Percentiles rank a stretch among this genome's conserved stretches.
These are phyloP conservation scores for Pomacea canaliculata DNA, from an alignment of 2,888 invertebrate genomes.

Conservation along the genomic window DNA sequence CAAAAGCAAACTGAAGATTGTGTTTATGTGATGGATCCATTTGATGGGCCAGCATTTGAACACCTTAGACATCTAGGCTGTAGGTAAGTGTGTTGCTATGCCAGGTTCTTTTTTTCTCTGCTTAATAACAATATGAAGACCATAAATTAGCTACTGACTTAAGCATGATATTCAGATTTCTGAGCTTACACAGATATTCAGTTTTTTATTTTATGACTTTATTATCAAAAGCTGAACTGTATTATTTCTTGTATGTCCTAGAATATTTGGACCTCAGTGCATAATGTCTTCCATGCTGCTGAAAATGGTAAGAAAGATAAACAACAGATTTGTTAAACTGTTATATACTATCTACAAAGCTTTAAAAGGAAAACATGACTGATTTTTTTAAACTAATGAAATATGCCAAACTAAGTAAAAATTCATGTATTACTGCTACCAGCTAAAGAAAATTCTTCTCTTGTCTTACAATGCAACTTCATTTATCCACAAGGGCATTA, in stretches of 20 bases:
- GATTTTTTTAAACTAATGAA: too few species aligned
- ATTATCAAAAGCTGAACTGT: too few species aligned
- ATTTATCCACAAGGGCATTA: too few species aligned
- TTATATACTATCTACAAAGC: not conserved
- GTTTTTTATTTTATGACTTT: too few species aligned
- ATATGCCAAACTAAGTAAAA: too few species aligned
- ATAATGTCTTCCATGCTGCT: conserved; percentile 81
- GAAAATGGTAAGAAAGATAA: conserved; percentile 70
- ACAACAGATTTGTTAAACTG: not conserved
- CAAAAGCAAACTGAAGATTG: conserved; percentile 76
- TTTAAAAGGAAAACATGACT: not conserved
- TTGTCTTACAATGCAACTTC: too few species aligned
- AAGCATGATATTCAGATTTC: too few species aligned
- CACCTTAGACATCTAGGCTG: conserved; percentile 67
- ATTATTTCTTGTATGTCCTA: conserved; percentile 60
- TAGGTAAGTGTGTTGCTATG: conserved; percentile 42
- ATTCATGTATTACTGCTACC: too few species aligned
- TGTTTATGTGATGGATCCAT: conserved; percentile 83
- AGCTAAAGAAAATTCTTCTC: too few species aligned
- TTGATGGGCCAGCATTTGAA: conserved; percentile 81
- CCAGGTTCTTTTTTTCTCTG: not conserved
- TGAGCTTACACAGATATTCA: too few species aligned
- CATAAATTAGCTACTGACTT: too few species aligned
- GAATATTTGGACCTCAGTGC: conserved; percentile 87
- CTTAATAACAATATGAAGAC: too few species aligned